Conservation (phyloP, 2,888 invertebrate species). For the Lepidonotus clava region DNA sequence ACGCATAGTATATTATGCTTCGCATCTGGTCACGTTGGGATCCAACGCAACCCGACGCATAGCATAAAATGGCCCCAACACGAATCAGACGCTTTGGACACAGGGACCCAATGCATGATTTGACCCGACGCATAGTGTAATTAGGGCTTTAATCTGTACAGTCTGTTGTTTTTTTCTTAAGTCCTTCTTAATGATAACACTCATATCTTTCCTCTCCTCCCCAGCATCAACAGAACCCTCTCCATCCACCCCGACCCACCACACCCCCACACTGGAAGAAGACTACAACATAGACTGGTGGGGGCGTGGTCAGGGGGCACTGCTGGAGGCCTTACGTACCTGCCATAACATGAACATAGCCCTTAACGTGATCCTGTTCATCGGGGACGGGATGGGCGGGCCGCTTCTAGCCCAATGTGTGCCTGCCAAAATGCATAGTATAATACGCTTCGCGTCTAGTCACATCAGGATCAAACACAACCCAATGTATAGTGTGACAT, state of each 20-base stretch:
- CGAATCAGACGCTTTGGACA: background rate
- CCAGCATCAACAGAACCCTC: background rate
- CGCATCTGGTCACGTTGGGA: too few relatives aligned
- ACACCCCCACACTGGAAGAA: slow-evolving; percentile 56
- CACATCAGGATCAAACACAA: background rate
- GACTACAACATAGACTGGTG: slow-evolving; percentile 78
- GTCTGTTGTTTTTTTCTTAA: background rate
- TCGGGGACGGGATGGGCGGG: slow-evolving; percentile 82
- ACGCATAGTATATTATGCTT: too few relatives aligned
- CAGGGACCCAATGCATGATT: background rate
- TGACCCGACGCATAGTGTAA: too few relatives aligned
- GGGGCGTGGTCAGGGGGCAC: slow-evolving; percentile 78
- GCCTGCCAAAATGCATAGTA: too few relatives aligned
- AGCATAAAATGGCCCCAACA: background rate
- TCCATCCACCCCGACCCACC: slow-evolving; percentile 90
- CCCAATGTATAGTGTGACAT: background rate
- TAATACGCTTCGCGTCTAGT: too few relatives aligned
- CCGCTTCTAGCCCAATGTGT: too few relatives aligned
- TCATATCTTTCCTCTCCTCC: background rate
- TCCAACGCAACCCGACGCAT: background rate
- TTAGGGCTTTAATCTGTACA: too few relatives aligned
- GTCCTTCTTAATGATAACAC: background rate
- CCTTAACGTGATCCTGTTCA: slow-evolving; percentile 75
- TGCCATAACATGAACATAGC: slow-evolving; percentile 80
- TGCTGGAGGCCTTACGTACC: slow-evolving; percentile 83